Conservation (phyloP, 2,888 invertebrate genomes). For the Diarsia mendica region DNA sequence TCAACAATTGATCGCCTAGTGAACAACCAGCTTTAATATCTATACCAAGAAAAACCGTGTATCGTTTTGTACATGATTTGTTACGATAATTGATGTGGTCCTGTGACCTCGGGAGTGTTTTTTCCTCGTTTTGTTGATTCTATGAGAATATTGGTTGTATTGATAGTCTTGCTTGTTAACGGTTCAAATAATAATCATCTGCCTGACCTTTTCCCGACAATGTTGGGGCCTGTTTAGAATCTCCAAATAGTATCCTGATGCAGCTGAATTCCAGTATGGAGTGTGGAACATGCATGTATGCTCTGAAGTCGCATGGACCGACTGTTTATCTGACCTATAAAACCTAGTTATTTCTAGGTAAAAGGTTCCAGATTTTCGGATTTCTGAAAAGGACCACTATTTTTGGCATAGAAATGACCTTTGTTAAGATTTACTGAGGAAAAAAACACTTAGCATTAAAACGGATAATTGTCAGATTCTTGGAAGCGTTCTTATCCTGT, state of each 20-base stretch:
- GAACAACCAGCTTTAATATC: conserved; percentile 11
- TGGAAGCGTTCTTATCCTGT: background rate
- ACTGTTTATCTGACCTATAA: background rate
- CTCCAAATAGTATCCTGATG: background rate
- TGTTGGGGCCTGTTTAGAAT: background rate
- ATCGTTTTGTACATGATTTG: conserved; percentile 65
- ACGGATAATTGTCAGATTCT: conserved; percentile 3
- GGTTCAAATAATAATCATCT: background rate
- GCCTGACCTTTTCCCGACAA: background rate
- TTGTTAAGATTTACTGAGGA: background rate
- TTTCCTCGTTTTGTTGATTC: conserved; percentile 51
- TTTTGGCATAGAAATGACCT: background rate
- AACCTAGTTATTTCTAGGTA: background rate
- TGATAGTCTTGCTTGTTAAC: background rate
- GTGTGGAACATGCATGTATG: too few species aligned
- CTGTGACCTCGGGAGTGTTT: conserved; percentile 51
- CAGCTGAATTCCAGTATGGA: background rate
- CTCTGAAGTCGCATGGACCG: background rate
- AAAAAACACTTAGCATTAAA: conserved; percentile 19
- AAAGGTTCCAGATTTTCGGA: background rate
- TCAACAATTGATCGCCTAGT: conserved; percentile 11
- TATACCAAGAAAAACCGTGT: conserved; percentile 40
- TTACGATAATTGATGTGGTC: conserved; percentile 66
- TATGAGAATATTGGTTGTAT: conserved; percentile 18
- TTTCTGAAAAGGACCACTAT: background rate